phyloP scores from a whole-genome alignment of 2,113 vertebrate genomes.

The Neopipo cinnamomea region DNA sequence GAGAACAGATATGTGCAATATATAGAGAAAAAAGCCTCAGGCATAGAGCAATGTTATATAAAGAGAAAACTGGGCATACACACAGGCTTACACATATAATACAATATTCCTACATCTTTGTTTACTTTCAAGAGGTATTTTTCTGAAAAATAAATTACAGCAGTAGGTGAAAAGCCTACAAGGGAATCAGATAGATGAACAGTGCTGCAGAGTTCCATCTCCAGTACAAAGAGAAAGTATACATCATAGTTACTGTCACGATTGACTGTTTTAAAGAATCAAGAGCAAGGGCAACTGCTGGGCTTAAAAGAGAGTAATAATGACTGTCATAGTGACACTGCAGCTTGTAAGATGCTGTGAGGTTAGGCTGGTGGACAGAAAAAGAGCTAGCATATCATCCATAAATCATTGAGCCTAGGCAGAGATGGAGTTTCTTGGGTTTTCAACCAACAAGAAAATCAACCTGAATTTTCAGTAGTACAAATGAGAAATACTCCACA shows the following conservation, averaged over 20 bases:
- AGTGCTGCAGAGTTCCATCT: constrained; percentile 35
- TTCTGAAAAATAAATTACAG: constrained; percentile 51
- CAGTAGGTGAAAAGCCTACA: constrained; percentile 47
- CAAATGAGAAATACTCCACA: neutral
- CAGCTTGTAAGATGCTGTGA: neutral
- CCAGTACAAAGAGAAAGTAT: constrained; percentile 13
- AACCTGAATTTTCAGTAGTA: neutral
- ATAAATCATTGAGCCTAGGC: constrained; percentile 14
- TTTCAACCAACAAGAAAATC: neutral
- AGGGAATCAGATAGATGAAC: constrained; percentile 45
- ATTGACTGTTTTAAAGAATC: constrained; percentile 28
- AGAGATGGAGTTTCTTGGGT: neutral
- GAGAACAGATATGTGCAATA: neutral
- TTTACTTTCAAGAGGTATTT: constrained; percentile 46
- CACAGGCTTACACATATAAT: neutral
- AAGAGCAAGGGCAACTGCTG: constrained; percentile 40
- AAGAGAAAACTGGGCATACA: neutral
- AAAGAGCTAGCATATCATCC: neutral
- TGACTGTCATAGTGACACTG: constrained; percentile 18
- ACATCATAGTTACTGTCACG: constrained; percentile 61
- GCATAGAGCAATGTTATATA: neutral
- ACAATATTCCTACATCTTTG: neutral
- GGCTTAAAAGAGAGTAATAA: constrained; percentile 38
- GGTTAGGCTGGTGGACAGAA: neutral
- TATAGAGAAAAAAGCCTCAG: neutral